These are phyloP conservation scores for Hydriomena furcata DNA, from an alignment of 2,888 invertebrate species.

Conservation along the genomic window DNA sequence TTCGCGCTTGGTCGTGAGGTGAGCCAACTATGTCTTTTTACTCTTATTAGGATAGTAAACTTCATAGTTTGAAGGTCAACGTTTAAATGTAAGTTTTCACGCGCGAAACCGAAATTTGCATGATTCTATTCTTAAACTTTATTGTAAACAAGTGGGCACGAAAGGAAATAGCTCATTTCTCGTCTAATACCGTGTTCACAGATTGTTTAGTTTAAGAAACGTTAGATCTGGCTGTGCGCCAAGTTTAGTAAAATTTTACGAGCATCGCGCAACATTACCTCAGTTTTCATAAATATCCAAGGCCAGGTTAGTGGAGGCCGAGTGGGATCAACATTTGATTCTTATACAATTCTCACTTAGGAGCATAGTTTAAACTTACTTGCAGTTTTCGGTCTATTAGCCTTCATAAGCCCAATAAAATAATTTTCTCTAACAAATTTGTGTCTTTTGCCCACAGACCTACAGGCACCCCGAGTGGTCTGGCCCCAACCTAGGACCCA, in stretches of 20 bases:
- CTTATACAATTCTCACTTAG: slow-evolving; percentile 14
- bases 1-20: slow-evolving; percentile 94
- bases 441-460: slow-evolving; percentile 80
- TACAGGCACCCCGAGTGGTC: slow-evolving; percentile 93
- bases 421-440: too few species aligned
- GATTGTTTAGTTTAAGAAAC: slow-evolving; percentile 63
- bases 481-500: slow-evolving; percentile 96
- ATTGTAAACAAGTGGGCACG: slow-evolving; percentile 34
- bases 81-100: background rate
- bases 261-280: slow-evolving; percentile 75
- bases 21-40: slow-evolving; percentile 27
- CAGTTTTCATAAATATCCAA: slow-evolving; percentile 79
- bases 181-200: slow-evolving; percentile 61
- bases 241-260: slow-evolving; percentile 71
- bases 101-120: slow-evolving; percentile 17
- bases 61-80: background rate
- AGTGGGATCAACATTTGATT: slow-evolving; percentile 40
- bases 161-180: slow-evolving; percentile 43
- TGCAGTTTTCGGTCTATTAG: too few species aligned
- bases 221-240: slow-evolving; percentile 68
- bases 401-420: too few species aligned
- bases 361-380: background rate
- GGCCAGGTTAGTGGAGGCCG: slow-evolving; percentile 56
- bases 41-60: background rate
- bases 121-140: slow-evolving; percentile 26